These are phyloP conservation scores for Myiagra hebetior DNA, from an alignment of 2,113 vertebrate species.

Conservation along the genomic window DNA sequence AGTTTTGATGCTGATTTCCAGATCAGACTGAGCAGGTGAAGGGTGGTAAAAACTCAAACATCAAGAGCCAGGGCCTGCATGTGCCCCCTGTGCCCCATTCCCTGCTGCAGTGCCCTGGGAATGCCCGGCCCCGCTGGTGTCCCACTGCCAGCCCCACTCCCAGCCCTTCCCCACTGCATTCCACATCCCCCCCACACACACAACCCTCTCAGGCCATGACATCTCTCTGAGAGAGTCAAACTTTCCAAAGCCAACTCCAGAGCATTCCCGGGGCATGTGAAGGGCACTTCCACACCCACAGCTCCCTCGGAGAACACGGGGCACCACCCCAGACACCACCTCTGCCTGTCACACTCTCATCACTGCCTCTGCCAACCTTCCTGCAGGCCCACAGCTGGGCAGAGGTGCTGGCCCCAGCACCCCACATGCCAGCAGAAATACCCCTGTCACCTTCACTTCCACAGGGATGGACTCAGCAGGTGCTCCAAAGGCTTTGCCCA, in stretches of 20 bases:
- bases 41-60: not conserved
- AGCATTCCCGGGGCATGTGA: not conserved
- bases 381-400: not conserved
- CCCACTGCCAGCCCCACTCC: not conserved
- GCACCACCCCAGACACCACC: not conserved
- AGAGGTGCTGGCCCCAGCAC: not conserved
- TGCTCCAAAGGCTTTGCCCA: not conserved
- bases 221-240: not conserved
- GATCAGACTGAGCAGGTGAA: not conserved
- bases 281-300: conserved; percentile 7
- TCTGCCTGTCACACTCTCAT: not conserved
- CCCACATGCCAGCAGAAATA: not conserved
- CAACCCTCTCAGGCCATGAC: not conserved
- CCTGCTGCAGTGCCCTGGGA: not conserved
- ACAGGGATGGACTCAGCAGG: not conserved
- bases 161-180: not conserved
- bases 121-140: not conserved
- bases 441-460: not conserved
- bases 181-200: not conserved
- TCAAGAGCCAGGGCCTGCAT: rapidly evolving
- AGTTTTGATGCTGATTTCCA: not conserved
- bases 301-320: rapidly evolving
- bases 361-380: not conserved
- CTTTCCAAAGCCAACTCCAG: not conserved
- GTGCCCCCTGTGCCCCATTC: not conserved